Conservation (phyloP, 2,888 invertebrate genomes). For the Heteropelma amictum region DNA sequence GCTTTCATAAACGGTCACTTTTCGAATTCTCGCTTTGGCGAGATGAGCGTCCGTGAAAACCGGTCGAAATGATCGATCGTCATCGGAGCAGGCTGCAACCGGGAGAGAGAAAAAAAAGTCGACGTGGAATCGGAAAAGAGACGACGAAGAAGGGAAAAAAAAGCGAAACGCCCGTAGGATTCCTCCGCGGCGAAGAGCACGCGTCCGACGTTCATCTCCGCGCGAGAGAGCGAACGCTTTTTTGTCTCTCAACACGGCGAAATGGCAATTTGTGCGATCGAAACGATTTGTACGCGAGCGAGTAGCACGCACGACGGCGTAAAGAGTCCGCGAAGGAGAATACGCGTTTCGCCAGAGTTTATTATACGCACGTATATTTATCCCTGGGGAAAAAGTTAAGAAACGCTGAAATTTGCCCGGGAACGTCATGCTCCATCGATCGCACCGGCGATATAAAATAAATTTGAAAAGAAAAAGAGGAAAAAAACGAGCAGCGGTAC, state of each 20-base stretch:
- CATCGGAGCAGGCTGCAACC: constrained; percentile 50
- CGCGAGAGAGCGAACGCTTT: constrained; percentile 1
- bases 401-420: constrained; percentile 32
- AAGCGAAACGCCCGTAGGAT: too few species aligned
- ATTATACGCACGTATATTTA: background rate
- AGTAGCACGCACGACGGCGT: constrained; percentile 7
- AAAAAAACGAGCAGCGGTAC: constrained; percentile 22
- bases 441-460: too few species aligned
- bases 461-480: constrained; percentile 27
- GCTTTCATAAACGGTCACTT: constrained; percentile 27
- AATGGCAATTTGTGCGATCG: constrained; percentile 46
- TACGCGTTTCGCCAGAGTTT: background rate
- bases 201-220: too few species aligned
- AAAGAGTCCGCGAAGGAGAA: background rate
- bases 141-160: constrained; percentile 40
- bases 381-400: background rate
- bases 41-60: constrained; percentile 11
- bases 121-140: too few species aligned
- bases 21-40: constrained; percentile 29
- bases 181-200: too few species aligned
- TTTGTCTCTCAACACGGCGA: background rate
- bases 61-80: constrained; percentile 44
- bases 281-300: constrained; percentile 15
- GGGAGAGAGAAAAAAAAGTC: too few species aligned
- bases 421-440: constrained; percentile 46